Conservation (phyloP, 2,113 vertebrate species). For the Caretta caretta region DNA sequence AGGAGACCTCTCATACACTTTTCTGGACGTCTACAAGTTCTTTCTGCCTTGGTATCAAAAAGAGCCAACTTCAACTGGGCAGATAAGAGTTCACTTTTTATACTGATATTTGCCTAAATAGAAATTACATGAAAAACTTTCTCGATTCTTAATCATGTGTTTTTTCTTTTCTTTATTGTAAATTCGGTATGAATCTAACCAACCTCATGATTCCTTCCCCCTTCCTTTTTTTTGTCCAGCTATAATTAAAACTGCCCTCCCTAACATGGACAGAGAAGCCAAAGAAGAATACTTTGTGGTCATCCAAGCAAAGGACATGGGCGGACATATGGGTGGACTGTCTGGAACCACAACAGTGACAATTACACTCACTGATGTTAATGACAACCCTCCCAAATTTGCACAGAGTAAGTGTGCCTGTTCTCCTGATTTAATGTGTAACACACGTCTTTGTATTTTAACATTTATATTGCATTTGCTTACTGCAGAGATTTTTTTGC, state of each 20-base stretch:
- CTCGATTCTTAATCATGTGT: background rate
- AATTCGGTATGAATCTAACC: background rate
- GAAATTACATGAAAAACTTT: background rate
- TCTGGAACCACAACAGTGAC: slow-evolving; percentile 97
- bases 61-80: background rate
- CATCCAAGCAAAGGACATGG: slow-evolving; percentile 99
- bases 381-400: slow-evolving; percentile 98
- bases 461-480: background rate
- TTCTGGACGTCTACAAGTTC: background rate
- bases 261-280: slow-evolving; percentile 98
- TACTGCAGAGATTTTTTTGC: background rate
- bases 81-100: background rate
- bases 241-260: slow-evolving; percentile 96
- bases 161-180: background rate
- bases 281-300: slow-evolving; percentile 97
- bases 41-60: background rate
- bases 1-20: background rate
- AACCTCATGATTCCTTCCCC: background rate
- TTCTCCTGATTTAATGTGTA: background rate
- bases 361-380: slow-evolving; percentile 94
- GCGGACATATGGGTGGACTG: slow-evolving; percentile 96
- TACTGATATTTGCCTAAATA: background rate
- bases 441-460: background rate
- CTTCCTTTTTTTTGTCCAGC: slow-evolving; percentile 77
- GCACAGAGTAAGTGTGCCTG: slow-evolving; percentile 89